phyloP scores from a whole-genome alignment of 2,113 vertebrate genomes.

The Sakesphorus luctuosus region DNA sequence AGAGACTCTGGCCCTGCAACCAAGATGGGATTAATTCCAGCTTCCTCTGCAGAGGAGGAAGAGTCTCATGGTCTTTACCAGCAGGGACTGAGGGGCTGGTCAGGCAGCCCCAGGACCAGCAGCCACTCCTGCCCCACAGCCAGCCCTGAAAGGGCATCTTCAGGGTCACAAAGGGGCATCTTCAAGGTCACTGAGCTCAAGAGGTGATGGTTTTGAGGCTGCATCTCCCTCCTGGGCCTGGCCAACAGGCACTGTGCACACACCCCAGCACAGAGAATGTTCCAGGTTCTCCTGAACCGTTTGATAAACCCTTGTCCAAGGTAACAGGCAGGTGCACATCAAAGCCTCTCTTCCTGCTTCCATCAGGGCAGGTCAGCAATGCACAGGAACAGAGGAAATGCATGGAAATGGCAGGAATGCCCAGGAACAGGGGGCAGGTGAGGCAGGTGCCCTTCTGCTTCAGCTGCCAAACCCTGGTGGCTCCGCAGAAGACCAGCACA shows the following conservation, averaged over 20 bases:
- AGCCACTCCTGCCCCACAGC: not conserved
- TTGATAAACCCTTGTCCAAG: not conserved
- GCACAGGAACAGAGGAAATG: not conserved
- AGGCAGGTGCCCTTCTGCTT: not conserved
- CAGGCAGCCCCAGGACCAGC: not conserved
- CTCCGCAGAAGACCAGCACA: not conserved
- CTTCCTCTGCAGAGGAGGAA: not conserved
- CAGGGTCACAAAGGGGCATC: not conserved
- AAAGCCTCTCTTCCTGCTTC: not conserved
- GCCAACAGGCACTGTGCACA: not conserved
- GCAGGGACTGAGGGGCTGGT: accelerated
- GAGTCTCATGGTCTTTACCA: accelerated
- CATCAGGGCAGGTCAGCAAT: not conserved
- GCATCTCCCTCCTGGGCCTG: not conserved
- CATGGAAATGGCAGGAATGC: not conserved
- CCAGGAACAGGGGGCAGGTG: not conserved
- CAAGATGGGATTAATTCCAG: not conserved
- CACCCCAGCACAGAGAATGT: not conserved
- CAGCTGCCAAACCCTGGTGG: not conserved
- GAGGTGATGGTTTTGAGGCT: not conserved
- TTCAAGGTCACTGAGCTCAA: not conserved
- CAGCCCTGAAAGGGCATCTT: accelerated
- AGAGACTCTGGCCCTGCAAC: accelerated
- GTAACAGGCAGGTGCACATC: not conserved
- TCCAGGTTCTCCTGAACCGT: not conserved